phyloP scores from a whole-genome alignment of 2,797 vertebrate genomes.

The Platalea minor region DNA sequence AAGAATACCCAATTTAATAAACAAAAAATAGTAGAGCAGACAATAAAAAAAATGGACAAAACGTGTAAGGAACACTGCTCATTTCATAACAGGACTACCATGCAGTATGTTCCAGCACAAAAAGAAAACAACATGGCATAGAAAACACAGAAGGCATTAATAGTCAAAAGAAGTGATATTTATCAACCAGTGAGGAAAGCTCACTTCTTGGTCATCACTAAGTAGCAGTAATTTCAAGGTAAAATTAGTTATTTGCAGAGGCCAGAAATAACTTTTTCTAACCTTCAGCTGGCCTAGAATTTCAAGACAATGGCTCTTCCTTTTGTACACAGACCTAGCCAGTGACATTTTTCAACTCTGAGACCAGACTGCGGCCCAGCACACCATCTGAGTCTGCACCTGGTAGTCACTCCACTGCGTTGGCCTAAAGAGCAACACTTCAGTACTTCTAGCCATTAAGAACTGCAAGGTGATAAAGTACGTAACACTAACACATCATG shows the following conservation, averaged over 20 bases:
- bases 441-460: neutral
- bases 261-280: neutral
- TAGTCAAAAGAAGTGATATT: neutral
- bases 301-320: neutral
- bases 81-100: neutral
- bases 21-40: neutral
- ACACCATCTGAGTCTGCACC: neutral
- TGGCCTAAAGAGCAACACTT: neutral
- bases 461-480: neutral
- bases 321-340: neutral
- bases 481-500: accelerated
- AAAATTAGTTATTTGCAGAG: neutral
- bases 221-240: neutral
- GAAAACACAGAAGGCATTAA: neutral
- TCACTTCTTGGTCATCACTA: neutral
- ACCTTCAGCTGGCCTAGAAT: neutral
- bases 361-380: neutral
- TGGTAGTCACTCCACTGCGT: neutral
- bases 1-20: neutral
- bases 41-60: neutral
- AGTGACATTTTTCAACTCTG: neutral
- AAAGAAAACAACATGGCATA: neutral
- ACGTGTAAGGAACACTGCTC: neutral
- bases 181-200: neutral
- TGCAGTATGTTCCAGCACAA: neutral